Evolutionary conservation across 2,797 vertebrate genomes (phyloP), one percentile per base, ranked within the genome.

Genomic region (Halcyon smyrnensis): DNA sequence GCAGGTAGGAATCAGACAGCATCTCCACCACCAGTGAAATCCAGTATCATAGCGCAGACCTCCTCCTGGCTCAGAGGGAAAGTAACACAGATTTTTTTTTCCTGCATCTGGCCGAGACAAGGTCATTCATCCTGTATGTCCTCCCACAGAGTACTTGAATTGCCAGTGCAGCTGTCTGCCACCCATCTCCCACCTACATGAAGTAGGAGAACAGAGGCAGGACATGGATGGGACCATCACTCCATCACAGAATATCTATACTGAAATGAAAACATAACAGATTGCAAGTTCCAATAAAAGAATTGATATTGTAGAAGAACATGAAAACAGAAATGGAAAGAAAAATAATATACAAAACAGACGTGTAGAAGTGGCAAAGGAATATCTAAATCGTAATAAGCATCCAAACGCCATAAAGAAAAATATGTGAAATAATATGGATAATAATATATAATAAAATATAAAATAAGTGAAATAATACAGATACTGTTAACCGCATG

Each of bases 151-250:
- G 3, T 14, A 46, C 39, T 39, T 75, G 41, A 79, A 36, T n/a
- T 84, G 20, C 9, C 45, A 27, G 7, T 30, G 5, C 4, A 89
- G 6, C 15, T 81, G 11, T 27, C 28, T 82, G 11, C 27, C 41
- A 51, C 30, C 17, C 21, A 7, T 70, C 41, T 84, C 34, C 28
- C 25, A 87, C 7, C 7, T 11, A 53, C 0, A 0, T 14, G 17
- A n/a, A 89, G 28, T 9, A 43, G 32, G 11, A 51, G 17, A 84
- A 45, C 5, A 51, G 39, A 70, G 8, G 6, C 11, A n/a, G 15
- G 4, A 51, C 17, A 4, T 13, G 6, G 23, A 57, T 46, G 6
- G 37, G 11, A 57, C 25, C 3, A 1, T 59, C 16, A 17, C n/a
- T 92, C 57, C n/a, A 59, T 64, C 62, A 46, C 28, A 83, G 25